These are phyloP conservation scores for Microcebus jonahi DNA, from an alignment of 2,113 vertebrate genomes.

Conservation along the genomic window DNA sequence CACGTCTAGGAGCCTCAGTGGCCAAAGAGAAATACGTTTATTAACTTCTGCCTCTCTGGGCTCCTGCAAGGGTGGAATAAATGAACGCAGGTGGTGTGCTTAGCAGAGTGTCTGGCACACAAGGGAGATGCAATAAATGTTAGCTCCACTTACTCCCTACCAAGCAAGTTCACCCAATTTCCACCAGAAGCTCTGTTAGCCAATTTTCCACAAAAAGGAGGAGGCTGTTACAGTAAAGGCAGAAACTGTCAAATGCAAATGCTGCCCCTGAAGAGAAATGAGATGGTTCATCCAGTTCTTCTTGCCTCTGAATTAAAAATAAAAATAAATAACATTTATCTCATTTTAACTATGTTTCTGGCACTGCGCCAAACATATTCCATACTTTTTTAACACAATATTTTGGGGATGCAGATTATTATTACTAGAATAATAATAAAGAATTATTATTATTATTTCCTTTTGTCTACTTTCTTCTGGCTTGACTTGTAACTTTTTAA, in stretches of 20 bases:
- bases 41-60: not conserved
- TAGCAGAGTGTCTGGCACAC: not conserved
- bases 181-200: not conserved
- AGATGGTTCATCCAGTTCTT: not conserved
- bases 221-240: not conserved
- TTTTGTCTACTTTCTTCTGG: not conserved
- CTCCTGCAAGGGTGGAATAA: not conserved
- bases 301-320: not conserved
- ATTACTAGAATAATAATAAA: no score
- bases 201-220: not conserved
- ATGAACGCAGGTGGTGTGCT: accelerated
- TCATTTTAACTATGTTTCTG: not conserved
- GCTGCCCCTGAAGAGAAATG: not conserved
- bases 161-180: not conserved
- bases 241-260: not conserved
- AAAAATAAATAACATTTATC: not conserved
- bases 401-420: not conserved
- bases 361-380: not conserved
- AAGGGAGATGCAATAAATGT: accelerated
- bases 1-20: not conserved
- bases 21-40: not conserved
- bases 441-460: not conserved
- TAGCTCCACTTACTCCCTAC: not conserved
- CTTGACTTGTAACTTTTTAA: not conserved
- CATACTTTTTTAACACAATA: not conserved